phyloP scores from a whole-genome alignment of 2,113 vertebrate genomes.

The Irena cyanogastra region DNA sequence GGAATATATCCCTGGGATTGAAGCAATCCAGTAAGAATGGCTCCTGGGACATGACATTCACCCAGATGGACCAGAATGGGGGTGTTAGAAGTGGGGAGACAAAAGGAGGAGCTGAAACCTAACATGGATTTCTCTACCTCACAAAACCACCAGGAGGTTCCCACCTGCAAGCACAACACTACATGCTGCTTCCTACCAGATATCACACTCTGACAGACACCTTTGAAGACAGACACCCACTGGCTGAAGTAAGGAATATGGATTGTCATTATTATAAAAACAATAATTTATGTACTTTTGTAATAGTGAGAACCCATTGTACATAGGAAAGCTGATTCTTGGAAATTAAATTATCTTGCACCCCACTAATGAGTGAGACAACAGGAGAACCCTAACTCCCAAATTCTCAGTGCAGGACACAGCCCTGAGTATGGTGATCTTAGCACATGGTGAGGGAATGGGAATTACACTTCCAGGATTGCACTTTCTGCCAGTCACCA shows the following conservation, averaged over 20 bases:
- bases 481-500: not conserved
- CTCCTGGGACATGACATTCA: not conserved
- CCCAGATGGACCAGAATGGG: rapidly evolving
- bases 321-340: not conserved
- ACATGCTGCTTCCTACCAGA: not conserved
- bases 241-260: not conserved
- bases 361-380: not conserved
- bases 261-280: not conserved
- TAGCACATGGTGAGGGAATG: rapidly evolving
- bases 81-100: not conserved
- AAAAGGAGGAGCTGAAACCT: not conserved
- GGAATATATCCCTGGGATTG: not conserved
- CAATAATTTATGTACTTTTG: not conserved
- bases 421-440: not conserved
- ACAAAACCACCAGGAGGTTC: not conserved
- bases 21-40: not conserved
- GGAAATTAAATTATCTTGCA: not conserved
- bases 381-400: not conserved
- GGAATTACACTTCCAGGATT: not conserved
- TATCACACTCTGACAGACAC: not conserved
- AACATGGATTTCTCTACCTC: not conserved
- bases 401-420: not conserved
- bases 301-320: not conserved
- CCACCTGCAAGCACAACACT: not conserved
- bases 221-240: not conserved